phyloP scores from a whole-genome alignment of 2,113 vertebrate genomes.

The Jacana jacana region DNA sequence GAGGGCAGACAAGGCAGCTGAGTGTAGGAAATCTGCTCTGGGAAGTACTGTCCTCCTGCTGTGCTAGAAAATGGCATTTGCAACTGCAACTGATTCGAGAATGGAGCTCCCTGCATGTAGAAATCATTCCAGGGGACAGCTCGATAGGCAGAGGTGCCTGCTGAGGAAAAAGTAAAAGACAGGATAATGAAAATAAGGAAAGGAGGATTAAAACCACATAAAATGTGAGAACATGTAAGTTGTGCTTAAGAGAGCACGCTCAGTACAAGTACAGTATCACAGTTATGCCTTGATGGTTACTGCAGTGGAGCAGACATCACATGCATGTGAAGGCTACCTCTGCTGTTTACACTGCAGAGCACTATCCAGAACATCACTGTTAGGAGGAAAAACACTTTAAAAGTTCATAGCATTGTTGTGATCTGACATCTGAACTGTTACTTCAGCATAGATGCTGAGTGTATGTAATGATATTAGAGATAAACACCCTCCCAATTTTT shows the following conservation, averaged over 20 bases:
- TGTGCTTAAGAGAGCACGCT: not conserved
- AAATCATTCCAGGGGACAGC: conserved; percentile 53
- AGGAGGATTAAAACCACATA: not conserved
- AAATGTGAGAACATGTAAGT: not conserved
- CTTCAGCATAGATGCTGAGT: not conserved
- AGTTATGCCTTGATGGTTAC: not conserved
- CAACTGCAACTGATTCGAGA: not conserved
- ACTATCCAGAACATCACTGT: not conserved
- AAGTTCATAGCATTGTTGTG: not conserved
- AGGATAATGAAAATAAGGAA: not conserved
- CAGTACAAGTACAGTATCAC: not conserved
- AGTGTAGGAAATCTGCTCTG: not conserved
- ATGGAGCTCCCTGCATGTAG: not conserved
- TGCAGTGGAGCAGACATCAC: not conserved
- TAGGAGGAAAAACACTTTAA: not conserved
- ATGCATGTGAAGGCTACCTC: not conserved
- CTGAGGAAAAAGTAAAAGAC: not conserved
- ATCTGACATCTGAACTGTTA: not conserved
- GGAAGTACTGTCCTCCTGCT: not conserved
- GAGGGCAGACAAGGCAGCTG: not conserved
- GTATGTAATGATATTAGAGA: not conserved
- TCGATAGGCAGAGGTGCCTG: not conserved
- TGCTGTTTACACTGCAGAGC: not conserved
- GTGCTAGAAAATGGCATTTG: not conserved
- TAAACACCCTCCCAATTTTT: rapidly evolving